phyloP scores from a whole-genome alignment of 2,797 vertebrate genomes.

The Gouania willdenowi region DNA sequence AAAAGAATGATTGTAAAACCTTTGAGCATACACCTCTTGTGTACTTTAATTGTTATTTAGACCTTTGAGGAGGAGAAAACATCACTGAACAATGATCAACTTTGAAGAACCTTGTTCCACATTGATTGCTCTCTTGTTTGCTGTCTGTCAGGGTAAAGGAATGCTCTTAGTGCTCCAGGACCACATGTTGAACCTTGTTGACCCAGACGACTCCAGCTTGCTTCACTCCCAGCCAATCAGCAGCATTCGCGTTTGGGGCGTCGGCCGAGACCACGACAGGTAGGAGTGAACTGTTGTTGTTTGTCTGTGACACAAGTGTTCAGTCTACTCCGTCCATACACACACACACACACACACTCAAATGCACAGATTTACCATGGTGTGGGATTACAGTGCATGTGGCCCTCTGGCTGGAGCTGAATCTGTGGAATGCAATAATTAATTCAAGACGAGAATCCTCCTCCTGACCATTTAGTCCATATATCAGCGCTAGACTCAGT shows the following conservation, averaged over 20 bases:
- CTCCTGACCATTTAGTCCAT: slow-evolving; percentile 41
- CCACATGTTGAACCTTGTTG: slow-evolving; percentile 88
- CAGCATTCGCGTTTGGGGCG: slow-evolving; percentile 96
- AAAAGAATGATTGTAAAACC: no score
- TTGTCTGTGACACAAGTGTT: background rate
- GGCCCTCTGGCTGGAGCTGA: slow-evolving; percentile 21
- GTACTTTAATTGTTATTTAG: no score
- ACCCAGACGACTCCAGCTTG: slow-evolving; percentile 88
- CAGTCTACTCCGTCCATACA: no score
- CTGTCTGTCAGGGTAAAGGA: slow-evolving; percentile 83
- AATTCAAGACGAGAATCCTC: slow-evolving; percentile 2
- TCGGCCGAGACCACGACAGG: slow-evolving; percentile 95
- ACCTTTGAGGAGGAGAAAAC: no score
- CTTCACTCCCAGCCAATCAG: slow-evolving; percentile 95
- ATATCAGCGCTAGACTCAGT: slow-evolving; percentile 10
- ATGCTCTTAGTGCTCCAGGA: slow-evolving; percentile 95
- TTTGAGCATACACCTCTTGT: no score
- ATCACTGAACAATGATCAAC: no score
- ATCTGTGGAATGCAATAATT: slow-evolving; percentile 19
- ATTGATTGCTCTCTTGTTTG: no score
- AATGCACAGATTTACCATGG: background rate
- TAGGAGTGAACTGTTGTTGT: slow-evolving; percentile 53
- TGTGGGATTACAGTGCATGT: background rate
- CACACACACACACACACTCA: background rate
- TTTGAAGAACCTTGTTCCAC: no score